phyloP scores from a whole-genome alignment of 2,113 vertebrate species.

The Poecile atricapillus region DNA sequence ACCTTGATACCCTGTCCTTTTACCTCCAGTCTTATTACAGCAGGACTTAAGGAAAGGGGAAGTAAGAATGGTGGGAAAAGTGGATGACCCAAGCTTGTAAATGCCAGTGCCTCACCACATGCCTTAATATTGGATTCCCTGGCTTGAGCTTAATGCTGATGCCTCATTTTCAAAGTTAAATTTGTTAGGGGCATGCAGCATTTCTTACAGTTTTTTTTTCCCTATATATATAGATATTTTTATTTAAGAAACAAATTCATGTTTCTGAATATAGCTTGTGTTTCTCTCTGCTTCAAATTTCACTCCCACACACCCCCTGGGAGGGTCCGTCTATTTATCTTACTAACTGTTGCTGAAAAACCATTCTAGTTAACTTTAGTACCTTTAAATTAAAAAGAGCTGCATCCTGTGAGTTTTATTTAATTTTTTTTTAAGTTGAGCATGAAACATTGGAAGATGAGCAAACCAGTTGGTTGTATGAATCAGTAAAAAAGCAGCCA shows the following conservation, averaged over 20 bases:
- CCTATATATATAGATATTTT: rapidly evolving
- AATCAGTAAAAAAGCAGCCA: background rate
- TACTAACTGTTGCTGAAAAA: background rate
- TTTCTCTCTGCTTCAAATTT: background rate
- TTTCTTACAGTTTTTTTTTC: background rate
- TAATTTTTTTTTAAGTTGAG: background rate
- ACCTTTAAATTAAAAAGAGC: background rate
- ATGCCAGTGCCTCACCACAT: background rate
- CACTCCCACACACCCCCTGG: rapidly evolving
- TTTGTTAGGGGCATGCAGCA: background rate
- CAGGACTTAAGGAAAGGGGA: background rate
- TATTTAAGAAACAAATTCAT: background rate
- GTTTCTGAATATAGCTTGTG: background rate
- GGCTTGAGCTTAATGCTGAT: background rate
- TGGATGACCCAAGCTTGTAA: background rate
- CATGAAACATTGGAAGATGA: background rate
- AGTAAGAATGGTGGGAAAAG: background rate
- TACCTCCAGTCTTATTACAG: background rate
- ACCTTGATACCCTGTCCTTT: background rate
- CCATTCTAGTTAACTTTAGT: background rate
- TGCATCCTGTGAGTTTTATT: background rate
- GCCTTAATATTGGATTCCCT: background rate
- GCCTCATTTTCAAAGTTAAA: background rate
- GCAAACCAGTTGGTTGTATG: background rate
- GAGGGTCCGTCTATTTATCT: background rate